Evolutionary conservation across 1,140 invertebrate genomes (phyloP).

Genomic region (Neoseiulus cucumeris): DNA sequence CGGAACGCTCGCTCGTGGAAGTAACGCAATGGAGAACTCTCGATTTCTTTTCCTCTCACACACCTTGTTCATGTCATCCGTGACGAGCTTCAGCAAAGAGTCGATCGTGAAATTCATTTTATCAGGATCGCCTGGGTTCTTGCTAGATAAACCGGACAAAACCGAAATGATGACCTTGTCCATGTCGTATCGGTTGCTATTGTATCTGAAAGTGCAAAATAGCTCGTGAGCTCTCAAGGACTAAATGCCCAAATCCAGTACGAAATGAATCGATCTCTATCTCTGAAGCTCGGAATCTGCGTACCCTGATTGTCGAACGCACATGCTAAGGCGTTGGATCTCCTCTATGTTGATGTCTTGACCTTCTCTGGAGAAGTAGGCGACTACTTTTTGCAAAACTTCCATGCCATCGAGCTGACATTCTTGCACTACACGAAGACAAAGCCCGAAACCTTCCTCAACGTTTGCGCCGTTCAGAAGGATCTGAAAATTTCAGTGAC

Average conservation of each 20-base stretch:
- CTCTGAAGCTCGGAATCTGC: neutral
- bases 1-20: too few relatives aligned
- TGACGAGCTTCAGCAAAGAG: neutral
- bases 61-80: conserved; percentile 3
- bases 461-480: neutral
- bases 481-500: neutral
- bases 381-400: neutral
- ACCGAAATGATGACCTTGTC: conserved; percentile 1
- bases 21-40: too few relatives aligned
- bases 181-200: neutral
- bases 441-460: neutral
- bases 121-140: neutral
- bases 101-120: neutral
- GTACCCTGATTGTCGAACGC: neutral
- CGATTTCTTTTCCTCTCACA: too few relatives aligned
- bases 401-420: conserved; percentile 2
- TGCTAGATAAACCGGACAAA: neutral
- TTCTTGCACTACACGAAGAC: neutral
- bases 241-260: neutral
- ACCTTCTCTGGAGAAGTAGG: neutral
- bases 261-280: too few relatives aligned
- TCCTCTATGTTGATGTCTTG: neutral
- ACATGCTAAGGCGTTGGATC: neutral
- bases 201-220: neutral
- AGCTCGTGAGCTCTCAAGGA: neutral